Evolutionary conservation across 2,888 invertebrate species (phyloP).

Genomic region (Phalera bucephala): DNA sequence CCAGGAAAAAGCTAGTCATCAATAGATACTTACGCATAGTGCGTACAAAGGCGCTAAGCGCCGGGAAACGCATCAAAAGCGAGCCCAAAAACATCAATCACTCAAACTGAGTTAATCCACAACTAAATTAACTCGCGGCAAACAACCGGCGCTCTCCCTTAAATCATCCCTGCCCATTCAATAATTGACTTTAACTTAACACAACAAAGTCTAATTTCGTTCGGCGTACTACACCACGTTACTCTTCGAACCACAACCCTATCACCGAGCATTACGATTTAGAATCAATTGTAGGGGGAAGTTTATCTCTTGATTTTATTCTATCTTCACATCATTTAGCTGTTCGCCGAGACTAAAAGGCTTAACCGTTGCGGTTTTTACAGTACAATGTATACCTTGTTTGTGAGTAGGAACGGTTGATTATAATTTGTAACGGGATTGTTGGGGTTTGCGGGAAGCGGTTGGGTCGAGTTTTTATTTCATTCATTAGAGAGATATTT

Average conservation of each 20-base stretch:
- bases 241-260: conserved; percentile 32
- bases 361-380: conserved; percentile 25
- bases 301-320: conserved; percentile 64
- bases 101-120: conserved; percentile 76
- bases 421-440: conserved; percentile 18
- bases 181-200: conserved; percentile 42
- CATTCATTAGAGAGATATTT: conserved; percentile 61
- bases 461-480: conserved; percentile 44
- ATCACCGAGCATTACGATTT: conserved; percentile 36
- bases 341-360: conserved; percentile 31
- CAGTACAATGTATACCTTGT: conserved; percentile 31
- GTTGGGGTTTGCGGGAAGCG: conserved; percentile 28
- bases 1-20: too few relatives aligned
- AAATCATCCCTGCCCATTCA: conserved; percentile 28
- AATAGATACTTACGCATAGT: too few relatives aligned
- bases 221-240: conserved; percentile 10
- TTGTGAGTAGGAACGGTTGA: conserved; percentile 14
- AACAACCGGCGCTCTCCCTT: conserved; percentile 56
- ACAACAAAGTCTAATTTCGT: conserved; percentile 33
- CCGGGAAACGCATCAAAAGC: conserved; percentile 49
- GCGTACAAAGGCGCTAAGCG: conserved; percentile 42
- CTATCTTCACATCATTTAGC: conserved; percentile 65
- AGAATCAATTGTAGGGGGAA: conserved; percentile 42
- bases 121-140: conserved; percentile 78
- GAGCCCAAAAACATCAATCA: conserved; percentile 75